Evolutionary conservation across 2,797 vertebrate genomes (phyloP).

Genomic region (Arvicola amphibius): DNA sequence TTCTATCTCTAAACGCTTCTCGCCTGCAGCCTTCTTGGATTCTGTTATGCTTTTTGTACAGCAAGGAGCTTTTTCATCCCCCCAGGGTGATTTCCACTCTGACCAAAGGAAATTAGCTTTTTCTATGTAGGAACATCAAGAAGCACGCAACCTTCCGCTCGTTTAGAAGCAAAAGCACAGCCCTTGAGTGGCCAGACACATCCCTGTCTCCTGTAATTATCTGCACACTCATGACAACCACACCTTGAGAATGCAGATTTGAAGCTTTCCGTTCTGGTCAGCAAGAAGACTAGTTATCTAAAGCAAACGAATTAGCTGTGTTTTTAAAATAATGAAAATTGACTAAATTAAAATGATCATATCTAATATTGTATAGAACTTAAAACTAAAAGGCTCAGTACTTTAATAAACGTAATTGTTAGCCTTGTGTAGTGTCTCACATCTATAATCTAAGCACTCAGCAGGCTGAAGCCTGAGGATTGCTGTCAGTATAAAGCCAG

Average conservation of each 20-base stretch:
- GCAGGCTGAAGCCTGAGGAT: neutral
- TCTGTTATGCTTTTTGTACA: neutral
- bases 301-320: neutral
- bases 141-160: neutral
- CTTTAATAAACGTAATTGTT: conserved; percentile 3
- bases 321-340: conserved; percentile 13
- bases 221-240: neutral
- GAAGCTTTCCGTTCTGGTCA: neutral
- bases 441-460: neutral
- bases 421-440: neutral
- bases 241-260: neutral
- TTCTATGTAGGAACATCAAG: neutral
- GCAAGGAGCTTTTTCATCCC: neutral
- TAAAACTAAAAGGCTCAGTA: neutral
- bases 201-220: neutral
- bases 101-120: conserved; percentile 28
- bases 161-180: neutral
- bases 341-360: neutral
- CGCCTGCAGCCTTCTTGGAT: conserved; percentile 14
- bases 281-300: neutral
- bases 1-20: neutral
- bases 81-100: conserved; percentile 24
- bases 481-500: neutral
- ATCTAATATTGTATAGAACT: neutral
- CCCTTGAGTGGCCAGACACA: neutral